Base-by-base conservation (phyloP, 2,888 invertebrate genomes). In the Chamaedrilus cognettii region DNA sequence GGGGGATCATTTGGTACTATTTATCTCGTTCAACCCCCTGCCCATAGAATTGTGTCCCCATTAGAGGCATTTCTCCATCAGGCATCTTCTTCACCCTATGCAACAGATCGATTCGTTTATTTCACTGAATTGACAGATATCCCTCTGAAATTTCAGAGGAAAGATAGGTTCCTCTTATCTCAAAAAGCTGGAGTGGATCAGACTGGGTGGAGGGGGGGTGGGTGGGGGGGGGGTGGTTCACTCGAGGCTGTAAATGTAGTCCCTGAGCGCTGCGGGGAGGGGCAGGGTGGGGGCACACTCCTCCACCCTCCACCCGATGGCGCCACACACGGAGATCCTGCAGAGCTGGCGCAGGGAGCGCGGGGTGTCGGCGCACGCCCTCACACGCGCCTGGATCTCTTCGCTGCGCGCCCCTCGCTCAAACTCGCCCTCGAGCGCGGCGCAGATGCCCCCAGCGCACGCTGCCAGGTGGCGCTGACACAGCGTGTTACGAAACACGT, bases 401-500 rank as follows among this genome's bases (percentile, higher is more conserved):
- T 51, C 42, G 58, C 69, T 72, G 5, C 67, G 63, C n/a, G 60
- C 30, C n/a, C 67, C 72, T 19, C 67, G 69, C 42, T 70, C 72
- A 52, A 72, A 72, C 55, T 72, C 73, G n/a, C 66, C 64, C 30
- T 73, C 68, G 2, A 73, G 72, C 42, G 63, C 70, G 49, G 69
- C 65, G 57, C 72, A 72, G 31, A 72, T 72, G 5, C 70, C 72
- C 11, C 65, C 69, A n/a, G 69, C 63, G 59, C 67, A 69, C 35
- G 50, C 50, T 11, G 66, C 63, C 23, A 72, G 61, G 34, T 68
- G 65, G 4, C 65, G 55, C 61, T 72, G 72, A 31, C 64, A 61
- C 31, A 73, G 68, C 0, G 73, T 73, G 62, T 65, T 66, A n/a
- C 64, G 57, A 51, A 73, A 72, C 28, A 73, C 72, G 60, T 73